Percentiles rank a stretch among this genome's conserved stretches.
Evolutionary conservation across 2,113 vertebrate genomes (phyloP).

Genomic region (Okapia johnstoni): DNA sequence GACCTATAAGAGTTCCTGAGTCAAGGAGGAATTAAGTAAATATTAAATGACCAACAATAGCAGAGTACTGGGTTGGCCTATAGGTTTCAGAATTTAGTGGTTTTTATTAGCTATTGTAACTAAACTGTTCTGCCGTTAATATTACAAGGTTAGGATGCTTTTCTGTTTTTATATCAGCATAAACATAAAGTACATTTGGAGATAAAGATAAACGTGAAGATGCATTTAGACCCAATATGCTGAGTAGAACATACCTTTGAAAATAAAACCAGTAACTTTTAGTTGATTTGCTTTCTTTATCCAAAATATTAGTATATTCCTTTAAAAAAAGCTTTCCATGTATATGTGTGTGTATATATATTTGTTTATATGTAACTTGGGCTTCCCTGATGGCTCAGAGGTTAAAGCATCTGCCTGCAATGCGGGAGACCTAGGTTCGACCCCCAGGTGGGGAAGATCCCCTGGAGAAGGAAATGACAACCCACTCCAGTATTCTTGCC

Average conservation of each 20-base stretch:
- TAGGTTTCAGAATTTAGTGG: not conserved
- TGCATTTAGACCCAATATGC: not conserved
- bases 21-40: not conserved
- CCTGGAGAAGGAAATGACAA: not conserved
- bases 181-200: not conserved
- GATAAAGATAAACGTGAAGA: not conserved
- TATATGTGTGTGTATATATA: not conserved
- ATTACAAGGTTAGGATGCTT: not conserved
- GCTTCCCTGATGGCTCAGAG: not conserved
- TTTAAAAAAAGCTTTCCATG: not conserved
- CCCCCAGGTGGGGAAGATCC: not conserved
- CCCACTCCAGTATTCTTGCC: not conserved
- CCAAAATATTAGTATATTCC: not conserved
- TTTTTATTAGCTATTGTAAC: not conserved
- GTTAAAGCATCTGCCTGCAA: not conserved
- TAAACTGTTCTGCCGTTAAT: not conserved
- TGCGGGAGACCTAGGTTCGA: rapidly evolving
- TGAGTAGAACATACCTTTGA: not conserved
- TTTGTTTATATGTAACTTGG: not conserved
- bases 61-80: not conserved
- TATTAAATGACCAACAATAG: not conserved
- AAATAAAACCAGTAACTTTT: not conserved
- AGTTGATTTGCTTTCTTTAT: not conserved
- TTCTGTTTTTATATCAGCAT: not conserved
- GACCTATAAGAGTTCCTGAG: not conserved